Evolutionary conservation across 2,888 invertebrate genomes (phyloP), one percentile per base, ranked within the genome.

Genomic region (Polydrusus cervinus): DNA sequence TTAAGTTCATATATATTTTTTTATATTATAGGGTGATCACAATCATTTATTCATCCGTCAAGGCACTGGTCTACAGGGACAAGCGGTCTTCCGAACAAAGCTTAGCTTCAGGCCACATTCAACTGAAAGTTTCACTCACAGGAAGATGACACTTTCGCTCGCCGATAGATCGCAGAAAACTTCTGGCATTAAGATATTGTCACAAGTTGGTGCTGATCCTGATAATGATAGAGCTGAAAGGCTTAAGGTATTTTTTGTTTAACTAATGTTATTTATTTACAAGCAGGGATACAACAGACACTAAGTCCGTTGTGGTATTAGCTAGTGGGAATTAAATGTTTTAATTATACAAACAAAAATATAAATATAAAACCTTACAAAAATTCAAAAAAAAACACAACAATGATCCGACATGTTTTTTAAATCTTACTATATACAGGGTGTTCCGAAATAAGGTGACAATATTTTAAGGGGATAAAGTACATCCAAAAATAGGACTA

Each of bases 11-110:
- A 40, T 40, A 11, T 40, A 11, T 11, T 11, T 40, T 11, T 11
- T 40, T 9, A 45, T 47, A 7, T 66, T 80, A 61, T 53, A 93
- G 90, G 97, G 97, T 11, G 98, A 98, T 86, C 97, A 97, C 89
- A 99, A 99, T 88, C 99, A 99, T 86, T 89, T 99, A 79, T 99
- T 97, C 87, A 97, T 99, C 76, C 93, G 99, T 0, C 98, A 99
- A 91, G 98, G 98, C 49, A 98, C 98, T 0, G 98, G 98, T 90
- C 90, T 99, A 0, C 98, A 98, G 84, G 99, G 98, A 0, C 99
- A 99, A 87, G 96, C 98, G 0, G 97, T 99, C 38, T 99, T 99
- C 89, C 91, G 96, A 49, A 98, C 97, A 0, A 99, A 99, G 87
- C 89, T 99, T 0, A 96, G 97, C 1, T 99, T 99, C 93, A 91